Base-by-base conservation (phyloP, 1,140 invertebrate species). In the Lethrus apterus region DNA sequence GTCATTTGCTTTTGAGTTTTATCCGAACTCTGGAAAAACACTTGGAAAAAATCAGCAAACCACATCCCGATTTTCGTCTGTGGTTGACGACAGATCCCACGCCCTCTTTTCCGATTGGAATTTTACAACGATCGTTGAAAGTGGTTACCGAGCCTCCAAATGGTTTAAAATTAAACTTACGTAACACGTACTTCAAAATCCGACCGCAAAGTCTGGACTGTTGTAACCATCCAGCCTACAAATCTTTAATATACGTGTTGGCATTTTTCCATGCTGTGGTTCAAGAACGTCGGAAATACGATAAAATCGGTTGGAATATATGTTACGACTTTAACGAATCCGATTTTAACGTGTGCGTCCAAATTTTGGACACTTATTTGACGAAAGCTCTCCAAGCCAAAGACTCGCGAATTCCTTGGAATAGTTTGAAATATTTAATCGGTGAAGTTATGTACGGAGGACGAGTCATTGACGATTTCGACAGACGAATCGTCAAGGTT, bases 391-490 rank as follows among this genome's bases (percentile, higher is more conserved):
- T 71, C 8, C 63, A 72, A 1, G 70, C 70, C 1, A 77, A 76
- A 23, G 80, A 85, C 23, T 50, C 61, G 1, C 67, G 69, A 54
- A 80, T 90, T 43, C 89, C 90, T 3, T 95, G 90, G 90, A 79
- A 79, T 46, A 91, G 84, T 60, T 71, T 94, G 11, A 93, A 93
- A 61, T 94, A 93, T 66, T 68, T 94, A 2, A 90, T 94, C 60
- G 89, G 89, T 48, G 89, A 94, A 69, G 86, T 93, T 4, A 93
- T 93, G 86, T 94, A 95, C 63, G 91, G 91, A 11, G 90, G 90
- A 15, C 74, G 88, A 50, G 86, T 93, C 11, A 93, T 92, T 50
- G 89, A 94, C 59, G 78, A 85, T 59, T 93, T 84, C 70, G 91
- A 93, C 66, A 75, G 89, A 17, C 75, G 89, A 47, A 81, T 93